phyloP scores from a whole-genome alignment of 2,797 vertebrate species.

The Silurus aristotelis region DNA sequence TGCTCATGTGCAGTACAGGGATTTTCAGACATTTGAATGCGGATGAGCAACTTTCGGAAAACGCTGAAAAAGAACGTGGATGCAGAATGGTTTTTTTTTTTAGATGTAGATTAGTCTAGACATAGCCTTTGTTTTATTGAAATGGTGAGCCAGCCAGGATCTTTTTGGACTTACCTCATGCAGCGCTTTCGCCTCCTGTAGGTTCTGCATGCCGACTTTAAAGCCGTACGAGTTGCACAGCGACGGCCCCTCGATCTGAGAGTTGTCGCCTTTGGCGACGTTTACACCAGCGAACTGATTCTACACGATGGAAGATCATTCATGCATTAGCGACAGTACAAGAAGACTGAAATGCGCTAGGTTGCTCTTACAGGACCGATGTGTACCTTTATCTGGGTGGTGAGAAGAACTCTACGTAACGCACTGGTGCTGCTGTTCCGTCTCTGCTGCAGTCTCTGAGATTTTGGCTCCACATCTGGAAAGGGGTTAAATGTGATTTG shows the following conservation, averaged over 20 bases:
- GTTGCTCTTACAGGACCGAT: neutral
- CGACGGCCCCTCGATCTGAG: slow-evolving; percentile 94
- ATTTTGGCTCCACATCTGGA: slow-evolving; percentile 70
- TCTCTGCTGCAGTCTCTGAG: slow-evolving; percentile 78
- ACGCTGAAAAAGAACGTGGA: too few relatives aligned
- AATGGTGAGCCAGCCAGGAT: neutral
- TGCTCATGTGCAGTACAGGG: too few relatives aligned
- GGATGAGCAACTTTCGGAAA: too few relatives aligned
- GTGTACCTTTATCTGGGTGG: slow-evolving; percentile 89
- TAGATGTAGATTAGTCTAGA: too few relatives aligned
- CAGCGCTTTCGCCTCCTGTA: slow-evolving; percentile 95
- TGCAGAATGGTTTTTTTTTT: too few relatives aligned
- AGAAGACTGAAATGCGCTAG: neutral
- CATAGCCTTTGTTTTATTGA: too few relatives aligned
- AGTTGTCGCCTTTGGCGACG: slow-evolving; percentile 85
- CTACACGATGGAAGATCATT: slow-evolving; percentile 62
- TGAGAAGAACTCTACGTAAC: slow-evolving; percentile 85
- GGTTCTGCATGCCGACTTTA: slow-evolving; percentile 95
- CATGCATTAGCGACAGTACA: too few relatives aligned
- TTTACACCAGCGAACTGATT: slow-evolving; percentile 89
- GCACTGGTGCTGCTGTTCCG: slow-evolving; percentile 76
- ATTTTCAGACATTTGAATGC: too few relatives aligned
- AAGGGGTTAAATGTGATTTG: neutral
- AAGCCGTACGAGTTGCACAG: slow-evolving; percentile 96
- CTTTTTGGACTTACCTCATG: slow-evolving; percentile 84